A percentile compares a stretch with the other conserved stretches of the same genome.
Evolutionary conservation across 53 echinoderm and acorn worm species (phyloP).

Genomic region (Antedon mediterranea): DNA sequence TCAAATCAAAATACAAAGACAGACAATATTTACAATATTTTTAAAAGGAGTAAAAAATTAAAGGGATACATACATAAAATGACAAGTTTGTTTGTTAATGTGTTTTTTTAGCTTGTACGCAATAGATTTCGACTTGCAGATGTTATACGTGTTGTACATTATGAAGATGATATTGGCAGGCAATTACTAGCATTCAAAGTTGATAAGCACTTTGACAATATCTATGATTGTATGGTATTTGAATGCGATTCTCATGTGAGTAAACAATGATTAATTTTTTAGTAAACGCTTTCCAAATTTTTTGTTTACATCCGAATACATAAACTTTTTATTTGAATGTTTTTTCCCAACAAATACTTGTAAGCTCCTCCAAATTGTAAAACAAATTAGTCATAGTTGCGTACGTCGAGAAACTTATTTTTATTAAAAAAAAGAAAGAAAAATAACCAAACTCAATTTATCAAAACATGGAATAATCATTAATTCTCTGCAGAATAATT

Average conservation of each 20-base stretch:
- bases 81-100: too few relatives aligned
- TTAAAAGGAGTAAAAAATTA: too few relatives aligned
- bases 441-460: too few relatives aligned
- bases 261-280: too few relatives aligned
- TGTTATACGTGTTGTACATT: conserved; percentile 50
- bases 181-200: conserved; percentile 57
- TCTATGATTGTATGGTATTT: conserved; percentile 68
- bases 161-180: conserved; percentile 41
- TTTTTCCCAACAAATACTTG: neutral
- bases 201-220: conserved; percentile 46
- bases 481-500: too few relatives aligned
- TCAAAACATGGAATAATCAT: too few relatives aligned
- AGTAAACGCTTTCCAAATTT: neutral
- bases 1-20: too few relatives aligned
- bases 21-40: too few relatives aligned
- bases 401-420: too few relatives aligned
- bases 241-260: conserved; percentile 56
- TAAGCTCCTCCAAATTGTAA: neutral
- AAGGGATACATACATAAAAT: too few relatives aligned
- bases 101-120: conserved; percentile 34
- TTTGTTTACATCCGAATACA: neutral
- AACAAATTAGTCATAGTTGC: too few relatives aligned
- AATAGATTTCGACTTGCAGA: conserved; percentile 50
- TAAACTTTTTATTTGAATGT: neutral
- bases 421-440: too few relatives aligned